Percentiles rank a stretch among this genome's conserved stretches.
Conservation (phyloP, 2,113 vertebrate species). For the Myodes glareolus region DNA sequence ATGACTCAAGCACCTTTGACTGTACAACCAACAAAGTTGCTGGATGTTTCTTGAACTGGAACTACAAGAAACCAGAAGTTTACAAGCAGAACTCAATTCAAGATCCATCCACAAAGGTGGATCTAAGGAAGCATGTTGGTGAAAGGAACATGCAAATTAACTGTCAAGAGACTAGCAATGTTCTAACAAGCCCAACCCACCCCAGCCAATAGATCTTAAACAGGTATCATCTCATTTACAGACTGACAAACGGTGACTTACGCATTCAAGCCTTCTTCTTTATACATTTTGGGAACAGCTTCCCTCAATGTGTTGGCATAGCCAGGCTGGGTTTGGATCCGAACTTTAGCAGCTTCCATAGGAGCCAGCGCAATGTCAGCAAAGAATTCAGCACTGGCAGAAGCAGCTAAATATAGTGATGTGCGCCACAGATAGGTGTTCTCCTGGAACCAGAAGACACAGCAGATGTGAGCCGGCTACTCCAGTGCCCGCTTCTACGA, state of each 20-base stretch:
- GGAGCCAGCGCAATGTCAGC: conserved; percentile 99
- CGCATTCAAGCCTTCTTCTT: conserved; percentile 97
- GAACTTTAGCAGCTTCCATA: conserved; percentile 99
- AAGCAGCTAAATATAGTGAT: conserved; percentile 96
- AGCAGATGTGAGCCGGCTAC: neutral
- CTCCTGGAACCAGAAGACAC: conserved; percentile 87
- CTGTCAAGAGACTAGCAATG: neutral
- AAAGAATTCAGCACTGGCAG: conserved; percentile 99
- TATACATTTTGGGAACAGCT: conserved; percentile 96
- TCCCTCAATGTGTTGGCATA: conserved; percentile 97
- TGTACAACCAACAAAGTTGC: conserved; percentile 94
- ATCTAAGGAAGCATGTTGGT: conserved; percentile 96
- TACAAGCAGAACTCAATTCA: conserved; percentile 87
- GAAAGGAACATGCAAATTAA: neutral
- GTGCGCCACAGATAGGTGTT: conserved; percentile 98
- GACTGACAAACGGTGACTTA: conserved; percentile 85
- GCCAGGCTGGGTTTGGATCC: conserved; percentile 98
- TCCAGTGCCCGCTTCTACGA: neutral
- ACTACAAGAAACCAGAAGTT: conserved; percentile 84
- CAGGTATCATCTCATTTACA: conserved; percentile 25
- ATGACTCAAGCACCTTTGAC: conserved; percentile 99
- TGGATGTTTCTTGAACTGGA: conserved; percentile 85
- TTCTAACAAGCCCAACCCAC: conserved; percentile 34
- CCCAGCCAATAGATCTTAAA: neutral
- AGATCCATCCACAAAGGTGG: conserved; percentile 93